These are phyloP conservation scores for Mactra quadrangularis DNA, from an alignment of 1,140 invertebrate species.

Conservation along the genomic window DNA sequence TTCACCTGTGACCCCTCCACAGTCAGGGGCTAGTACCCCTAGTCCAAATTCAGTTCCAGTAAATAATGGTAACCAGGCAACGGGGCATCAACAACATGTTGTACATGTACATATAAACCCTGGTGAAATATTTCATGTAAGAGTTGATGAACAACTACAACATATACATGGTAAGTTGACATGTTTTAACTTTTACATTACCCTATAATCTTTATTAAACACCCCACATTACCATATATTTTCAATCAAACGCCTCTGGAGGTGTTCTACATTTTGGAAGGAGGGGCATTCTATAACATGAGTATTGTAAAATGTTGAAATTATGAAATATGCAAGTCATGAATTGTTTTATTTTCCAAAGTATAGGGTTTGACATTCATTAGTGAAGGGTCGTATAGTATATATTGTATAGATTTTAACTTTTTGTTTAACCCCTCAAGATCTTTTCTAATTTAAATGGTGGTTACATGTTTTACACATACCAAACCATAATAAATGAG, in stretches of 20 bases:
- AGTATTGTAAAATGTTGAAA: too few species aligned
- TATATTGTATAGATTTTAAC: too few species aligned
- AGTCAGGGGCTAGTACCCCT: conserved; percentile 40
- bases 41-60: conserved; percentile 19
- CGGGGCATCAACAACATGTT: conserved; percentile 50
- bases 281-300: too few species aligned
- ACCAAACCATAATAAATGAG: too few species aligned
- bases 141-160: conserved; percentile 54
- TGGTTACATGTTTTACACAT: too few species aligned
- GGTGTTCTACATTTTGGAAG: too few species aligned
- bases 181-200: background rate
- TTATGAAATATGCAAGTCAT: too few species aligned
- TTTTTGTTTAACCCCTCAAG: too few species aligned
- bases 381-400: too few species aligned
- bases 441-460: too few species aligned
- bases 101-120: conserved; percentile 56
- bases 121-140: conserved; percentile 50
- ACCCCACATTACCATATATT: background rate
- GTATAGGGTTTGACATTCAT: too few species aligned
- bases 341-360: too few species aligned
- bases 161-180: conserved; percentile 56
- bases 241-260: background rate
- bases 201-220: background rate
- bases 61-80: conserved; percentile 36
- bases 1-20: conserved; percentile 28